Evolutionary conservation across 1,140 invertebrate genomes (phyloP).

Genomic region (Macrobrachium nipponense): DNA sequence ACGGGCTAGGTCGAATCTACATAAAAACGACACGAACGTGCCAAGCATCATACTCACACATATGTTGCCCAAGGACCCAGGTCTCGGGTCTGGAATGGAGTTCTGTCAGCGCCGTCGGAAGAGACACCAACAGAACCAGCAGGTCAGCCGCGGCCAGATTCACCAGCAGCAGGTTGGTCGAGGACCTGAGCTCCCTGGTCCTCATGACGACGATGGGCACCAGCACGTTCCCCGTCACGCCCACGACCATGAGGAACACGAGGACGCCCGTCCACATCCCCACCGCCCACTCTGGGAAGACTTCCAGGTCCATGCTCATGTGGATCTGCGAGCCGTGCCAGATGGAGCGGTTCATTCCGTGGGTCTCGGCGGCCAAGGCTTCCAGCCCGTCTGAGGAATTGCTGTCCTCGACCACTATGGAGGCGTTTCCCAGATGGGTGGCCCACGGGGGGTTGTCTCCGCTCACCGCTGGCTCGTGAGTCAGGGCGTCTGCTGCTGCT

Average conservation of each 20-base stretch:
- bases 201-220: background rate
- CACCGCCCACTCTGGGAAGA: background rate
- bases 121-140: slow-evolving; percentile 67
- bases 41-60: slow-evolving; percentile 64
- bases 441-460: too few relatives aligned
- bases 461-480: too few relatives aligned
- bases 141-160: slow-evolving; percentile 70
- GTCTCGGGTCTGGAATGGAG: slow-evolving; percentile 65
- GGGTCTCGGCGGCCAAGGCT: too few relatives aligned
- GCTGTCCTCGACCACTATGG: too few relatives aligned
- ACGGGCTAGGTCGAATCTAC: too few relatives aligned
- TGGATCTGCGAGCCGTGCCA: too few relatives aligned
- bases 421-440: too few relatives aligned
- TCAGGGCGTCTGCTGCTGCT: too few relatives aligned
- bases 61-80: slow-evolving; percentile 68
- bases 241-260: background rate
- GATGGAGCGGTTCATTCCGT: too few relatives aligned
- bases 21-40: too few relatives aligned
- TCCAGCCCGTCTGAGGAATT: too few relatives aligned
- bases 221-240: slow-evolving; percentile 15
- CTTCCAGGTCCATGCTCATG: background rate
- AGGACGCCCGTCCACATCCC: slow-evolving; percentile 1
- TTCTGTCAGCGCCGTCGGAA: slow-evolving; percentile 69
- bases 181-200: slow-evolving; percentile 68
- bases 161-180: slow-evolving; percentile 70